Conservation (phyloP, 2,888 invertebrate species). For the Synanthedon vespiformis region DNA sequence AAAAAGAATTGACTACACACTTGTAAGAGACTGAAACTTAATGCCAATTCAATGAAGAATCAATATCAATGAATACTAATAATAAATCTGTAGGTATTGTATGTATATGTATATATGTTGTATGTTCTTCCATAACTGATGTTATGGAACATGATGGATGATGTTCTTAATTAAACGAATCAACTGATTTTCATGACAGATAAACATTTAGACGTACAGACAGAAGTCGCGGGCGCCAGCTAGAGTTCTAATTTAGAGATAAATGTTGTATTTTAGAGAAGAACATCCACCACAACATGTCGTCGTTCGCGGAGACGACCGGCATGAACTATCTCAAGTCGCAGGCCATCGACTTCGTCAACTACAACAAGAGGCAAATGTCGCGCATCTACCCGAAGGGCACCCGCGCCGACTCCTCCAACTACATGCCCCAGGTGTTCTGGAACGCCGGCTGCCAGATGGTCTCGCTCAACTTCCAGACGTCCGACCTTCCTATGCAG, state of each 20-base stretch:
- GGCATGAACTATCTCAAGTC: constrained; percentile 96
- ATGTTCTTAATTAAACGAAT: no score
- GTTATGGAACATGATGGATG: no score
- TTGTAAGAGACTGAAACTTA: not conserved
- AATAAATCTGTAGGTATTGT: no score
- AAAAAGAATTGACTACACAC: not conserved
- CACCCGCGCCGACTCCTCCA: constrained; percentile 97
- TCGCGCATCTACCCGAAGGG: constrained; percentile 99
- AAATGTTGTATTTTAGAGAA: constrained; percentile 73
- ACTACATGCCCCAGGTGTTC: constrained; percentile 99
- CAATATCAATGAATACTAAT: no score
- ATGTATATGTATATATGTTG: no score
- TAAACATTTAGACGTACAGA: no score
- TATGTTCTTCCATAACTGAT: no score
- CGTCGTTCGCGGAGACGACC: constrained; percentile 97
- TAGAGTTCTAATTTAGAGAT: no score
- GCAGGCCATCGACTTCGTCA: constrained; percentile 98
- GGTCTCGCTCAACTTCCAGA: constrained; percentile 99
- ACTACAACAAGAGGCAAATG: constrained; percentile 99
- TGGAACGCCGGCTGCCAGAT: constrained; percentile 99
- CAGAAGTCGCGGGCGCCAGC: no score
- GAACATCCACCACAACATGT: constrained; percentile 98
- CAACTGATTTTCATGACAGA: no score
- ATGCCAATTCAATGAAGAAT: not conserved
- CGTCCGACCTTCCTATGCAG: constrained; percentile 98